A percentile compares a stretch with the other conserved stretches of the same genome.
phyloP scores from a whole-genome alignment of 2,113 vertebrate species.

The Rhinolophus sinicus region DNA sequence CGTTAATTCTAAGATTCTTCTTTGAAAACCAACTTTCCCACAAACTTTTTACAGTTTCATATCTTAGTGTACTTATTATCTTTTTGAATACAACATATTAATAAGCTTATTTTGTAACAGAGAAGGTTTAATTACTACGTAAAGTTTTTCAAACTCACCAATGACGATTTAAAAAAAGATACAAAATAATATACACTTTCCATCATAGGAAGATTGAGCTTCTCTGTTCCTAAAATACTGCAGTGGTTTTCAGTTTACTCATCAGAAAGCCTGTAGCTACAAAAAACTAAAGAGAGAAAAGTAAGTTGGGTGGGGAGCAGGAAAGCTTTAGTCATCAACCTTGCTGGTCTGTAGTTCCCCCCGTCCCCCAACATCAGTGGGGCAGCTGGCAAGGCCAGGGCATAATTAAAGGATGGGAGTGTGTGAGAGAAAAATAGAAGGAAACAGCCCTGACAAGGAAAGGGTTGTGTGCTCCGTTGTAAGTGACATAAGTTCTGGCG shows the following conservation, averaged over 20 bases:
- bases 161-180: constrained; percentile 21
- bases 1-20: constrained; percentile 7
- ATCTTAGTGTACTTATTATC: background rate
- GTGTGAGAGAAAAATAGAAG: background rate
- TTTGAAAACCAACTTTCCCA: constrained; percentile 18
- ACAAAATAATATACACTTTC: background rate
- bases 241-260: constrained; percentile 57
- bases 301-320: constrained; percentile 46
- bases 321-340: constrained; percentile 45
- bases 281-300: constrained; percentile 23
- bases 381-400: background rate
- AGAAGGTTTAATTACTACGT: background rate
- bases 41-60: background rate
- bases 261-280: constrained; percentile 57
- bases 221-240: constrained; percentile 37
- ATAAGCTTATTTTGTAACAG: constrained; percentile 24
- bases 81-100: background rate
- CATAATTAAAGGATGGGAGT: constrained; percentile 28
- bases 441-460: background rate
- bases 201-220: background rate
- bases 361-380: background rate
- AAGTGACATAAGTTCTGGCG: background rate
- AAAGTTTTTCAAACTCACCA: background rate
- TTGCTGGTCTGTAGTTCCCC: background rate
- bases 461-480: background rate